These are phyloP conservation scores for Pontoporia blainvillei DNA, from an alignment of 2,113 vertebrate species.

Conservation along the genomic window DNA sequence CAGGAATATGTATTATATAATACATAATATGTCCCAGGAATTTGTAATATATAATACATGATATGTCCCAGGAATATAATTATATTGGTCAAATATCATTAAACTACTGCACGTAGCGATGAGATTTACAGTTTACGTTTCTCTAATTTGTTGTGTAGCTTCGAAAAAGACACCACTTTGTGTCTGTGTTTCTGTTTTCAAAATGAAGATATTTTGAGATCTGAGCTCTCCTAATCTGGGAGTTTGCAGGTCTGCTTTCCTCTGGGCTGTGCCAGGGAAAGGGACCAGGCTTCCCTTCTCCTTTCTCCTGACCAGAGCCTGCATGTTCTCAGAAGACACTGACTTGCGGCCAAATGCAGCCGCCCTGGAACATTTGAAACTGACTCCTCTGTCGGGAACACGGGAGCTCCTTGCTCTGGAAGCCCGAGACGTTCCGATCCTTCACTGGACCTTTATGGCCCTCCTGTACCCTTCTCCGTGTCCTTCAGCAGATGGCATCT, in stretches of 20 bases:
- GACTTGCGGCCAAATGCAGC: neutral
- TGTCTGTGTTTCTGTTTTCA: neutral
- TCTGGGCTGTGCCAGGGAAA: neutral
- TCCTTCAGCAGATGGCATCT: neutral
- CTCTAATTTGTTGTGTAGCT: neutral
- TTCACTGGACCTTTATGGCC: fast-evolving
- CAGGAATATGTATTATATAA: neutral
- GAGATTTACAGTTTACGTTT: too few relatives aligned
- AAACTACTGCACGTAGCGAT: neutral
- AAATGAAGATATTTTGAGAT: neutral
- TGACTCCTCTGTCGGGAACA: fast-evolving
- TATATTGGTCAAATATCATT: neutral
- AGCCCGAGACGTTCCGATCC: neutral
- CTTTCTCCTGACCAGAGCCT: neutral
- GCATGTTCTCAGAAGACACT: neutral
- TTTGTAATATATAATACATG: neutral
- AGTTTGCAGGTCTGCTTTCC: too few relatives aligned
- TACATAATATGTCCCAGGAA: neutral
- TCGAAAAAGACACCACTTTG: neutral
- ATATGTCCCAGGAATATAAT: neutral
- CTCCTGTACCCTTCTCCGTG: neutral
- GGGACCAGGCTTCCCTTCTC: too few relatives aligned
- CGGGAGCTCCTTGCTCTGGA: neutral
- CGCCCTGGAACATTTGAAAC: neutral
- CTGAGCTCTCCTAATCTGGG: too few relatives aligned